Evolutionary conservation across 2,888 invertebrate species (phyloP).

Genomic region (Caenorhabditis drosophilae): DNA sequence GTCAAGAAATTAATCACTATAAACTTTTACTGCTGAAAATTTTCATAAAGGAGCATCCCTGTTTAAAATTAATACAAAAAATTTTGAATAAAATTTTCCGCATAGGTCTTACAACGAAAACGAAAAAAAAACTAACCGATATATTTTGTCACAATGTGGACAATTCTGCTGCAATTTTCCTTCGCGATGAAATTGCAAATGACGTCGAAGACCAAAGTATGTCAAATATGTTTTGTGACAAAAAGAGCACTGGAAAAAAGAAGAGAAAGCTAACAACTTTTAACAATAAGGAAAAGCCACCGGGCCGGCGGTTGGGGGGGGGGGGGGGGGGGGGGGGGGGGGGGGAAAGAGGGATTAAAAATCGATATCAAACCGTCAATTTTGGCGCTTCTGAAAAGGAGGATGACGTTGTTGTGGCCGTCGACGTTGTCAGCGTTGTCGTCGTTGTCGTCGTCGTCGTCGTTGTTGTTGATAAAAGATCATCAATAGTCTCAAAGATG

Average conservation of each 20-base stretch:
- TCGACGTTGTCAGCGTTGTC: not conserved
- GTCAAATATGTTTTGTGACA: constrained; percentile 47
- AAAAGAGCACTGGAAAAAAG: constrained; percentile 44
- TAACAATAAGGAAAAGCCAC: no score
- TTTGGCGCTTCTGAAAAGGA: not conserved
- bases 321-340: no score
- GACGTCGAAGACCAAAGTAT: constrained; percentile 43
- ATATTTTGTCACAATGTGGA: constrained; percentile 45
- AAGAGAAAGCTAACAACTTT: no score
- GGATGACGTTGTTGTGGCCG: not conserved
- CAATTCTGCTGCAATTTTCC: constrained; percentile 46
- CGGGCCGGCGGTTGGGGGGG: no score
- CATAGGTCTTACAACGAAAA: no score
- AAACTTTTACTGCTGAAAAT: no score
- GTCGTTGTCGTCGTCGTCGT: not conserved
- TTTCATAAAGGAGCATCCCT: no score
- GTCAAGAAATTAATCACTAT: no score
- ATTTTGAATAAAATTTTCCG: no score
- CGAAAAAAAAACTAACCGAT: constrained; percentile 45
- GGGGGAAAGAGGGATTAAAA: no score
- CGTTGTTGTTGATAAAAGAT: constrained; percentile 25
- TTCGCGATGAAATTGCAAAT: constrained; percentile 45
- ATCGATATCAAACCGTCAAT: constrained; percentile 8
- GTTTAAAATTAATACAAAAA: no score
- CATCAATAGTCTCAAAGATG: constrained; percentile 36